These are phyloP conservation scores for Lamellibrachia luymesi DNA, from an alignment of 1,140 invertebrate genomes.

Conservation along the genomic window DNA sequence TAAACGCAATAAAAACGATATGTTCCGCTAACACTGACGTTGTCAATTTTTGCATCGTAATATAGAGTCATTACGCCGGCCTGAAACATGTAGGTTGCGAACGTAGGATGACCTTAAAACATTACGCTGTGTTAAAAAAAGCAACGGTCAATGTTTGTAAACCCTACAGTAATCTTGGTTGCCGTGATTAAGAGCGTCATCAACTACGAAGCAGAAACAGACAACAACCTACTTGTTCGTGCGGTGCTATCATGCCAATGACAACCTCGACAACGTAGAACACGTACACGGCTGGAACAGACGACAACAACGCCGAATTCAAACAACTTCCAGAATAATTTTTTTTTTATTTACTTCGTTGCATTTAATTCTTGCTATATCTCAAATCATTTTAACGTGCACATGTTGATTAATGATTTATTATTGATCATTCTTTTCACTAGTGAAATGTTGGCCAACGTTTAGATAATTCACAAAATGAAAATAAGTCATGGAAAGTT, in stretches of 20 bases:
- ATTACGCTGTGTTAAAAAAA: too few species aligned
- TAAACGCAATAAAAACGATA: background rate
- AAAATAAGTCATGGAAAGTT: background rate
- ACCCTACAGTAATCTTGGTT: too few species aligned
- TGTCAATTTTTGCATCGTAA: too few species aligned
- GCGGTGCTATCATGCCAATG: slow-evolving; percentile 25
- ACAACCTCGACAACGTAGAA: slow-evolving; percentile 49
- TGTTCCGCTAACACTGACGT: background rate
- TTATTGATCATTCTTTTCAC: background rate
- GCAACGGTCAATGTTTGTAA: too few species aligned
- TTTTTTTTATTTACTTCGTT: too few species aligned
- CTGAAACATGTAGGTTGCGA: too few species aligned
- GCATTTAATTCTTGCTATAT: background rate
- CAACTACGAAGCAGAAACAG: background rate
- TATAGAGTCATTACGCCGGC: too few species aligned
- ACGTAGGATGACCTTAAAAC: too few species aligned
- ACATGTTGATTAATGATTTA: background rate
- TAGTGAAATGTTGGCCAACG: background rate
- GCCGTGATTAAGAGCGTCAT: background rate
- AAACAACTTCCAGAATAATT: background rate
- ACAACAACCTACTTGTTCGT: background rate
- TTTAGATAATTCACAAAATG: background rate
- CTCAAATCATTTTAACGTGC: background rate
- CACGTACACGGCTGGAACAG: slow-evolving; percentile 36
- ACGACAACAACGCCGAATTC: background rate